Percentiles rank a stretch among this genome's conserved stretches.
phyloP scores from a whole-genome alignment of 2,888 invertebrate genomes.

The Ypsolopha sequella region DNA sequence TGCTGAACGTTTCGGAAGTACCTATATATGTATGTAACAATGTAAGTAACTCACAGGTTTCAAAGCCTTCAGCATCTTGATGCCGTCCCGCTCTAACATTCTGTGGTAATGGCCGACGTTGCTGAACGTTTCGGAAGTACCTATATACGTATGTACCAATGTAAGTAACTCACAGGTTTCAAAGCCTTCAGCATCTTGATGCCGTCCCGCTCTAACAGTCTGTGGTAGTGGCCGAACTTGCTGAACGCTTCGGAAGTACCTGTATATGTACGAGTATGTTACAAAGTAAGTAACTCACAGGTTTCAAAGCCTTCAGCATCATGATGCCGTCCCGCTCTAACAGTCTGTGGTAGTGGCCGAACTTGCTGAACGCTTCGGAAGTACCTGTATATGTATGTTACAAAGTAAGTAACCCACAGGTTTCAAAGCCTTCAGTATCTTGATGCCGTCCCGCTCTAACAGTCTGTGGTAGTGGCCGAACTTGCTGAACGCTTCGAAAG shows the following conservation, averaged over 20 bases:
- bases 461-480: conserved; percentile 95
- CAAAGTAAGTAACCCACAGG: conserved; percentile 70
- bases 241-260: conserved; percentile 91
- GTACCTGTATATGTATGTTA: conserved; percentile 61
- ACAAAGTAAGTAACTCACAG: conserved; percentile 65
- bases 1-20: conserved; percentile 92
- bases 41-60: conserved; percentile 75
- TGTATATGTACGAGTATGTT: too few relatives aligned
- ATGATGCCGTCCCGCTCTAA: conserved; percentile 87
- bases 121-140: not conserved
- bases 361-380: not conserved
- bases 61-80: conserved; percentile 81
- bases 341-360: conserved; percentile 88
- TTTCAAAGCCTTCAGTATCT: conserved; percentile 90
- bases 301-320: conserved; percentile 85
- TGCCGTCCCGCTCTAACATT: conserved; percentile 85
- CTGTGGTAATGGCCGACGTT: conserved; percentile 85
- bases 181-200: conserved; percentile 89
- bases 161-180: conserved; percentile 76
- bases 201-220: conserved; percentile 91
- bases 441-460: conserved; percentile 91
- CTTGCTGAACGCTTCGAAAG: conserved; percentile 93
- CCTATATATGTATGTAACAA: too few relatives aligned
- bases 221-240: conserved; percentile 94
- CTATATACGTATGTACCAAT: conserved; percentile 44